These are phyloP conservation scores for Nephotettix cincticeps DNA, from an alignment of 1,140 invertebrate genomes.

Conservation along the genomic window DNA sequence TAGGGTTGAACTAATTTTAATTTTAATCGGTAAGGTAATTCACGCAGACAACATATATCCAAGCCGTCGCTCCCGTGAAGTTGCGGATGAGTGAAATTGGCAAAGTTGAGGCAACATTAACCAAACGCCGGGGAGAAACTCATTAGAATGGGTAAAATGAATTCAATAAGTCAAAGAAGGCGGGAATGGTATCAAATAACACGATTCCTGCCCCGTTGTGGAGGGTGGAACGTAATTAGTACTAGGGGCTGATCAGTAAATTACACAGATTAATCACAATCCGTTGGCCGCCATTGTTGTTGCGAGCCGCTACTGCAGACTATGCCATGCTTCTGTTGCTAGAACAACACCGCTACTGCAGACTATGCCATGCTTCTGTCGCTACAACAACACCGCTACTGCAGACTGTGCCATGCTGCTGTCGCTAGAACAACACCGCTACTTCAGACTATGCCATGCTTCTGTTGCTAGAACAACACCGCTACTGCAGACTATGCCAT, in stretches of 20 bases:
- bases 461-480: no score
- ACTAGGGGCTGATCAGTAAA: conserved; percentile 7
- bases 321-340: no score
- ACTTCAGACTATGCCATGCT: no score
- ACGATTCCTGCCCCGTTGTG: conserved; percentile 4
- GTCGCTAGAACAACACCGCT: no score
- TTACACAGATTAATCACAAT: conserved; percentile 8
- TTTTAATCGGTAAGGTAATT: no score
- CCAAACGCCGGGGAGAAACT: not conserved
- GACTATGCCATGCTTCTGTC: no score
- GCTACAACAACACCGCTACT: no score
- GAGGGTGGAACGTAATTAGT: conserved; percentile 7
- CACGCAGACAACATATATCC: no score
- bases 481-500: no score
- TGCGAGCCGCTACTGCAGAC: not conserved
- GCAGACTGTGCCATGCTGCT: no score
- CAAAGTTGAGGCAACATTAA: not conserved
- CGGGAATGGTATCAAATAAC: conserved; percentile 8
- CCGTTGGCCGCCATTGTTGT: conserved; percentile 1
- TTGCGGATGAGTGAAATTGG: conserved; percentile 1
- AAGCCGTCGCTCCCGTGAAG: not conserved
- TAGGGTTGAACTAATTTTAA: no score
- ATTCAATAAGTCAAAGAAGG: conserved; percentile 12
- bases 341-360: no score
- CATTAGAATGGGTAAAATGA: conserved; percentile 10